A percentile compares a stretch with the other conserved stretches of the same genome.
Evolutionary conservation across 2,113 vertebrate genomes (phyloP).

Genomic region (Grammomys surdaster): DNA sequence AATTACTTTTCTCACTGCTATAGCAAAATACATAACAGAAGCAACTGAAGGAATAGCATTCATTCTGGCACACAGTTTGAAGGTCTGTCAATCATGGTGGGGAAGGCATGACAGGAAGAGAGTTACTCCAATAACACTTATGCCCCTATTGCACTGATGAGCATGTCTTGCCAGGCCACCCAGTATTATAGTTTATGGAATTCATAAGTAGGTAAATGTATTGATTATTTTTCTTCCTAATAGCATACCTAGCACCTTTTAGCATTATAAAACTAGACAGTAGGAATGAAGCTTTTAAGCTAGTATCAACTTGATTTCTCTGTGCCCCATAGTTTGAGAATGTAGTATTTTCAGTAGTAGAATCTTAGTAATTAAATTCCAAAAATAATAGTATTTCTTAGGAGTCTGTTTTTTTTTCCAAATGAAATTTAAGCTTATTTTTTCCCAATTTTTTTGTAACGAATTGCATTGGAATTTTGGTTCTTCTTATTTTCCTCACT

Average conservation of each 20-base stretch:
- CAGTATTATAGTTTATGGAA: neutral
- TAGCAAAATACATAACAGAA: neutral
- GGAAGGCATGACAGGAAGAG: neutral
- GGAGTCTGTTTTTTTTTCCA: neutral
- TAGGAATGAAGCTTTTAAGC: neutral
- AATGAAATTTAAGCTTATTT: neutral
- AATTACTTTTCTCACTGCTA: neutral
- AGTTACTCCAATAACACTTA: neutral
- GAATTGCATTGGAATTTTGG: neutral
- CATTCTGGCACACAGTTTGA: neutral
- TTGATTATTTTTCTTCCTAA: neutral
- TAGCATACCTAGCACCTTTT: neutral
- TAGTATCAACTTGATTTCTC: neutral
- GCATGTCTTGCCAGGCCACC: neutral
- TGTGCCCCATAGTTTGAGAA: neutral
- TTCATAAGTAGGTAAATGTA: neutral
- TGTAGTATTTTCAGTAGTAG: neutral
- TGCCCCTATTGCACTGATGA: neutral
- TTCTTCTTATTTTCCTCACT: neutral
- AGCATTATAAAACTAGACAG: neutral
- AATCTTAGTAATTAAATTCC: neutral
- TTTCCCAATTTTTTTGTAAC: neutral
- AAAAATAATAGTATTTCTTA: neutral
- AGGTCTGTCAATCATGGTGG: too few species aligned
- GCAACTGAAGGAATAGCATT: neutral